These are phyloP conservation scores for Sakesphorus luctuosus DNA, from an alignment of 2,113 vertebrate genomes.

Conservation along the genomic window DNA sequence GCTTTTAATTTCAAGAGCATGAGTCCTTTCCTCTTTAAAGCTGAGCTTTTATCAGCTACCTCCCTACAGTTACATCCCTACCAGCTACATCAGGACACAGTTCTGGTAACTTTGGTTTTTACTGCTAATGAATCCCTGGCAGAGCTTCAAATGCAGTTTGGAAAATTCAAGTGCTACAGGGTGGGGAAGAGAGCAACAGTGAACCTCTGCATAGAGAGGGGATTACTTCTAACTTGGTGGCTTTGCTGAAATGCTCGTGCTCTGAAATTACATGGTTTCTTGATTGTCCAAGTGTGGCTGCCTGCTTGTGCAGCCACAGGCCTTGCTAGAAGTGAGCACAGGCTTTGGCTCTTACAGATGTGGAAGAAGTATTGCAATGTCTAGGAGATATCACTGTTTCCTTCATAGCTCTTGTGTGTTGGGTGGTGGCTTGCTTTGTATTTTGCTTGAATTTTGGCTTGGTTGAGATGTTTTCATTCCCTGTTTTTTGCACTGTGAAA, in stretches of 20 bases:
- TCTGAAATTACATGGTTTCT: not conserved
- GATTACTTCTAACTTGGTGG: not conserved
- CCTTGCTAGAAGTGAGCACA: not conserved
- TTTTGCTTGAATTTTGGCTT: not conserved
- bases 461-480: not conserved
- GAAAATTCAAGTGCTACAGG: not conserved
- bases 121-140: not conserved
- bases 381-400: not conserved
- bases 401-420: not conserved
- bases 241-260: not conserved
- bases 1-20: not conserved
- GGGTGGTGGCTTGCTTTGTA: accelerated
- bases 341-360: not conserved
- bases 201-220: not conserved
- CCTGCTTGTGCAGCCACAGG: not conserved
- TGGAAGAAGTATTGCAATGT: not conserved
- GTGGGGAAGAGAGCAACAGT: not conserved
- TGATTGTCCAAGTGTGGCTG: not conserved
- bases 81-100: not conserved
- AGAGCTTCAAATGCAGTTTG: not conserved
- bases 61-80: not conserved
- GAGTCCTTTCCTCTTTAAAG: not conserved
- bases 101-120: not conserved
- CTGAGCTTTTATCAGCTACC: not conserved
- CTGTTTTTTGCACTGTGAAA: not conserved